phyloP scores from a whole-genome alignment of 2,888 invertebrate genomes.

The Habrosyne pyritoides region DNA sequence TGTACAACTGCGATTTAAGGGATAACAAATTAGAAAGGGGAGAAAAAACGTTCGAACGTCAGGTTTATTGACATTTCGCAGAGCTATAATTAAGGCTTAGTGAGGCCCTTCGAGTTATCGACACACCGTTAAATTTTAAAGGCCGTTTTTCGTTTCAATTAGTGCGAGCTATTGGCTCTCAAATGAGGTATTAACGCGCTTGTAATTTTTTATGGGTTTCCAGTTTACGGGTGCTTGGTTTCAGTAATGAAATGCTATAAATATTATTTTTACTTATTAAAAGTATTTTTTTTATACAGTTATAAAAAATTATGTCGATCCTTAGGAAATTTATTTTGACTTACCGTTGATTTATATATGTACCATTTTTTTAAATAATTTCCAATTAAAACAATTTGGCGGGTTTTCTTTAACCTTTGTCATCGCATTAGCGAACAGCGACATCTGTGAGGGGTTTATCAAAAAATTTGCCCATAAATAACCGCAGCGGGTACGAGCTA shows the following conservation, averaged over 20 bases:
- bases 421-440: background rate
- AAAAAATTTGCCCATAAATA: background rate
- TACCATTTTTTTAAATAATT: too few relatives aligned
- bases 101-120: slow-evolving; percentile 61
- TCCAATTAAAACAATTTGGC: background rate
- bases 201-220: background rate
- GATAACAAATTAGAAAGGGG: slow-evolving; percentile 78
- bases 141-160: slow-evolving; percentile 64
- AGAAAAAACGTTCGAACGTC: slow-evolving; percentile 72
- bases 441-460: background rate
- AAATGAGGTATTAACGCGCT: slow-evolving; percentile 36
- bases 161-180: slow-evolving; percentile 48
- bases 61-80: slow-evolving; percentile 80
- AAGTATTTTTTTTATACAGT: too few relatives aligned
- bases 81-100: slow-evolving; percentile 78
- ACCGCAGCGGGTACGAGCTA: background rate
- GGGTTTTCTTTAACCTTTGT: background rate
- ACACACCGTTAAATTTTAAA: slow-evolving; percentile 70
- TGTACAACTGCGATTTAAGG: slow-evolving; percentile 74
- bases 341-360: too few relatives aligned
- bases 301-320: too few relatives aligned
- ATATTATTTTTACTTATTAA: background rate
- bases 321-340: too few relatives aligned
- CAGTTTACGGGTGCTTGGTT: background rate
- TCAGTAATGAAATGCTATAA: background rate